Conservation (phyloP, 2,888 invertebrate genomes). For the Branchellion lobata region DNA sequence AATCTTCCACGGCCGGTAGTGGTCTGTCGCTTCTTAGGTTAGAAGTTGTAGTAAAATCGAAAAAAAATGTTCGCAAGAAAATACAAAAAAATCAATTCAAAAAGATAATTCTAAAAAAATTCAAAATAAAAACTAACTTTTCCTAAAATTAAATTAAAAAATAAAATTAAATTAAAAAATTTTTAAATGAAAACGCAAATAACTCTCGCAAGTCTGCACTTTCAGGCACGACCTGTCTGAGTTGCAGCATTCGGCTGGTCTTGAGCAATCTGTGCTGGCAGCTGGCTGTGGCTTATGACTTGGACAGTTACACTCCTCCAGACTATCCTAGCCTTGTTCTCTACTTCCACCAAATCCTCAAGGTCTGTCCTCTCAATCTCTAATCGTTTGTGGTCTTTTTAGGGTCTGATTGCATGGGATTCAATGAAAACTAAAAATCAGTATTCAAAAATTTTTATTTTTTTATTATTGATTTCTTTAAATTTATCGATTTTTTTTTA, state of each 20-base stretch:
- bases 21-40: neutral
- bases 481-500: neutral
- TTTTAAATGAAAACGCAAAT: too few relatives aligned
- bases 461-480: neutral
- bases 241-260: constrained; percentile 52
- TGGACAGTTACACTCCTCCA: constrained; percentile 48
- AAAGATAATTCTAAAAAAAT: too few relatives aligned
- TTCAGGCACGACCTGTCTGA: constrained; percentile 53
- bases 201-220: too few relatives aligned
- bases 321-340: constrained; percentile 52
- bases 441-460: too few relatives aligned
- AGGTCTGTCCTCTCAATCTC: constrained; percentile 50
- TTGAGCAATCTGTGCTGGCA: constrained; percentile 54
- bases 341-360: constrained; percentile 51
- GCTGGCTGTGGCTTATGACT: constrained; percentile 50
- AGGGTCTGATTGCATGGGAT: neutral
- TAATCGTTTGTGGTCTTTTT: too few relatives aligned
- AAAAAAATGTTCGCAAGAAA: too few relatives aligned
- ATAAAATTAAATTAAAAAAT: too few relatives aligned
- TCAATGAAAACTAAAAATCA: too few relatives aligned
- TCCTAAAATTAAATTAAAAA: too few relatives aligned
- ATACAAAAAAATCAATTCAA: too few relatives aligned
- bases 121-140: too few relatives aligned
- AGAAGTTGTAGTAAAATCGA: too few relatives aligned
- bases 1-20: neutral